A percentile compares a stretch with the other conserved stretches of the same genome.
Evolutionary conservation across 2,888 invertebrate species (phyloP).

Genomic region (Copidosoma aretas): DNA sequence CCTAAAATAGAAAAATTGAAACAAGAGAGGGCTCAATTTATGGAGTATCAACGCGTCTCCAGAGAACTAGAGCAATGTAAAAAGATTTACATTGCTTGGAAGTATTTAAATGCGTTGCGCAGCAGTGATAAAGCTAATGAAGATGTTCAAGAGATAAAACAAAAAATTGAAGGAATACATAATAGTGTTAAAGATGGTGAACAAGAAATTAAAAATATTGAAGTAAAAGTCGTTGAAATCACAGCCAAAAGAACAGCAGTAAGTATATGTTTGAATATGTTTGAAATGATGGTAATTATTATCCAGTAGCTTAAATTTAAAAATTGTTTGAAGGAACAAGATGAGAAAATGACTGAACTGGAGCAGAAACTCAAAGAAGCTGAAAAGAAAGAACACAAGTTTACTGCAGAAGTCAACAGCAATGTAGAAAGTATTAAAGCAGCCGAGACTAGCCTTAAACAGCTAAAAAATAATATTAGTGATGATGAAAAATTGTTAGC

Average conservation of each 20-base stretch:
- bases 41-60: conserved; percentile 86
- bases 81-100: conserved; percentile 77
- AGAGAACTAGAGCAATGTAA: conserved; percentile 84
- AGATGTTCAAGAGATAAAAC: conserved; percentile 66
- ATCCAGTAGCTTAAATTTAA: conserved; percentile 2
- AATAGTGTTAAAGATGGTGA: conserved; percentile 67
- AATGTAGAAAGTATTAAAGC: conserved; percentile 71
- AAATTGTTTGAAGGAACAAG: conserved; percentile 67
- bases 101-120: conserved; percentile 68
- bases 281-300: not conserved
- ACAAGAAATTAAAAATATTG: conserved; percentile 65
- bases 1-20: conserved; percentile 87
- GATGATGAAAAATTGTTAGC: conserved; percentile 73
- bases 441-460: conserved; percentile 73
- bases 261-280: conserved; percentile 50
- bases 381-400: conserved; percentile 74
- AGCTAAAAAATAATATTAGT: conserved; percentile 70
- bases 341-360: conserved; percentile 69
- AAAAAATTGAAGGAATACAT: conserved; percentile 67
- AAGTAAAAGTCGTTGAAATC: conserved; percentile 69
- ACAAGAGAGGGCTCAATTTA: conserved; percentile 81
- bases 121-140: conserved; percentile 66
- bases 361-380: conserved; percentile 71
- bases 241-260: conserved; percentile 73
- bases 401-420: conserved; percentile 70